Evolutionary conservation across 2,113 vertebrate species (phyloP).

Genomic region (Australoheros scitulus): DNA sequence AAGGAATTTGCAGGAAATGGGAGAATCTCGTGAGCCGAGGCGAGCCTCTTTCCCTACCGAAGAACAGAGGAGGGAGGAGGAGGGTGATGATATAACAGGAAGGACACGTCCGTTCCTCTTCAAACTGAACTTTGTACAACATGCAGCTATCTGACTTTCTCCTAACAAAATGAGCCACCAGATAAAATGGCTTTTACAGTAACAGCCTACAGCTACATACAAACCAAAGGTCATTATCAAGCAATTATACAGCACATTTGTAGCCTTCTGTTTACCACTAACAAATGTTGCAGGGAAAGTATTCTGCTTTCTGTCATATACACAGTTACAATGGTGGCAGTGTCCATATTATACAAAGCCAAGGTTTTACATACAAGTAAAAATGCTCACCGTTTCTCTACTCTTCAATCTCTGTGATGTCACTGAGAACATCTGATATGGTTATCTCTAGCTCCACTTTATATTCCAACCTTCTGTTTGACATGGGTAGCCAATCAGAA

Average conservation of each 20-base stretch:
- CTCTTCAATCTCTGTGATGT: neutral
- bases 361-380: neutral
- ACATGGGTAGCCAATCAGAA: neutral
- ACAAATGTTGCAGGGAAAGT: neutral
- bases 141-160: neutral
- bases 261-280: neutral
- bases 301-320: neutral
- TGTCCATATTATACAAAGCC: neutral
- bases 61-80: neutral
- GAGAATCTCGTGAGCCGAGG: constrained; percentile 12
- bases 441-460: neutral
- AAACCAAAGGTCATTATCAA: neutral
- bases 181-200: too few relatives aligned
- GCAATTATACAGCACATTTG: neutral
- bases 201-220: too few relatives aligned
- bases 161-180: too few relatives aligned
- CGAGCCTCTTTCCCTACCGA: neutral
- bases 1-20: constrained; percentile 62
- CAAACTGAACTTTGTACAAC: neutral
- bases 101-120: neutral
- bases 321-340: neutral
- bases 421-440: neutral
- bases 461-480: neutral
- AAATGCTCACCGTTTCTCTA: neutral
- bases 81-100: neutral